These are phyloP conservation scores for Esperia sulphurella DNA, from an alignment of 2,888 invertebrate genomes.

Conservation along the genomic window DNA sequence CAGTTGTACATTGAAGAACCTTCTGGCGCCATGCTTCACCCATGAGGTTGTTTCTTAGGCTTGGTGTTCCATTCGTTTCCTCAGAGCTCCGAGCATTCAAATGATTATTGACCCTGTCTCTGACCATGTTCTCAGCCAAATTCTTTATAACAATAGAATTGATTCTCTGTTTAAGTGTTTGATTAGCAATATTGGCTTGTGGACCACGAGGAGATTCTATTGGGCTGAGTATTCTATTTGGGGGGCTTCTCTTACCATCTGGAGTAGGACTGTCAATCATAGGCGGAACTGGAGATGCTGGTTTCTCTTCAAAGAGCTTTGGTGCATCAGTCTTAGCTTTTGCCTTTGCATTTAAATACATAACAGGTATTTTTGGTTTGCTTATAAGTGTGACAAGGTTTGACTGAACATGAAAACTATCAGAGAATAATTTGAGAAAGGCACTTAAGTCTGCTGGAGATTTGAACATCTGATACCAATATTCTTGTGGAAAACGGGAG, in stretches of 20 bases:
- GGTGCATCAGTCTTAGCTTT: slow-evolving; percentile 73
- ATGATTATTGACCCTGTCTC: slow-evolving; percentile 71
- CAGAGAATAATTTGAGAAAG: slow-evolving; percentile 95
- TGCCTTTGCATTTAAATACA: slow-evolving; percentile 74
- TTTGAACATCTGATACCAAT: slow-evolving; percentile 93
- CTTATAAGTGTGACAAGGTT: slow-evolving; percentile 92
- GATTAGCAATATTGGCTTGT: slow-evolving; percentile 81
- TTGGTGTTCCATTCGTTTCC: slow-evolving; percentile 64
- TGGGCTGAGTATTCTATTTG: slow-evolving; percentile 74
- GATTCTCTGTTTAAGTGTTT: slow-evolving; percentile 92
- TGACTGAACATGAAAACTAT: slow-evolving; percentile 95
- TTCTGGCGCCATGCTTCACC: slow-evolving; percentile 90
- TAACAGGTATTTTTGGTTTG: slow-evolving; percentile 84
- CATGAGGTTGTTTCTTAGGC: slow-evolving; percentile 65
- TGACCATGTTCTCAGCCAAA: slow-evolving; percentile 89
- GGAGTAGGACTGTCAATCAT: slow-evolving; percentile 64
- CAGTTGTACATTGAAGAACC: slow-evolving; percentile 89
- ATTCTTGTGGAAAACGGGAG: slow-evolving; percentile 86
- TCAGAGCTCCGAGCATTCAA: slow-evolving; percentile 64
- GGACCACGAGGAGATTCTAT: slow-evolving; percentile 70
- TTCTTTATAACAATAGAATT: slow-evolving; percentile 93
- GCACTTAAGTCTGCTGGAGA: slow-evolving; percentile 93
- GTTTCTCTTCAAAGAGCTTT: slow-evolving; percentile 67
- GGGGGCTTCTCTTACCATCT: slow-evolving; percentile 64
- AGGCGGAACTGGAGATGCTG: slow-evolving; percentile 55